Conservation (phyloP, 35 echinoderm and acorn worm genomes). For the Antedon bifida region DNA sequence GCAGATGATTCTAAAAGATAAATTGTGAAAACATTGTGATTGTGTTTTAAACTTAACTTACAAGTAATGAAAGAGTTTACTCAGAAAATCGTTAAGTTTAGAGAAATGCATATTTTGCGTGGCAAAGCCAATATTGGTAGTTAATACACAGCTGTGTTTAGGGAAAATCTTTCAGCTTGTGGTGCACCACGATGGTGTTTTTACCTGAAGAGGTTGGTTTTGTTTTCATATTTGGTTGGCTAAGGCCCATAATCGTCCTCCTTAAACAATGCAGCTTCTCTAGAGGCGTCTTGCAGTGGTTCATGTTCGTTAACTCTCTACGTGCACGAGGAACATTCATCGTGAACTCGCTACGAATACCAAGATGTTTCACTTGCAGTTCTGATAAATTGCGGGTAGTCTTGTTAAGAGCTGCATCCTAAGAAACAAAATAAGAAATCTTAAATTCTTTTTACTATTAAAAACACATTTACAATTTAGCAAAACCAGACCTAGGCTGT, state of each 20-base stretch:
- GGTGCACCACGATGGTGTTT: too few species aligned
- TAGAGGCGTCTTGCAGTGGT: conserved; percentile 71
- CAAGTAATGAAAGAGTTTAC: too few species aligned
- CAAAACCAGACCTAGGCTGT: too few species aligned
- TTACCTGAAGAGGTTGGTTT: conserved; percentile 35
- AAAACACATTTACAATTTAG: too few species aligned
- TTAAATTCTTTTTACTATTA: too few species aligned
- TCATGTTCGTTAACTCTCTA: conserved; percentile 63
- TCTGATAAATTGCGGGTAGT: conserved; percentile 84
- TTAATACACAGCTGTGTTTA: too few species aligned
- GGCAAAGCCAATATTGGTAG: too few species aligned
- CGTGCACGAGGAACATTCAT: conserved; percentile 77
- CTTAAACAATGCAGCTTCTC: conserved; percentile 88
- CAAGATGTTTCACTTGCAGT: conserved; percentile 73
- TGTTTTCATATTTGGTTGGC: conserved; percentile 55
- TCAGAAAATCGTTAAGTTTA: too few species aligned
- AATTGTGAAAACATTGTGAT: neutral
- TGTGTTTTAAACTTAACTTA: too few species aligned
- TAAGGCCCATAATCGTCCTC: conserved; percentile 65
- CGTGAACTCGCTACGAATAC: conserved; percentile 65
- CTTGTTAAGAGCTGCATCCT: conserved; percentile 95
- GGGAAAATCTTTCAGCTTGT: too few species aligned
- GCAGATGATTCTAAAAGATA: conserved; percentile 1
- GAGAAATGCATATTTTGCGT: too few species aligned
- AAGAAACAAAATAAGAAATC: conserved; percentile 5